Evolutionary conservation across 2,888 invertebrate species (phyloP).

Genomic region (Cylindroiulus punctatus): DNA sequence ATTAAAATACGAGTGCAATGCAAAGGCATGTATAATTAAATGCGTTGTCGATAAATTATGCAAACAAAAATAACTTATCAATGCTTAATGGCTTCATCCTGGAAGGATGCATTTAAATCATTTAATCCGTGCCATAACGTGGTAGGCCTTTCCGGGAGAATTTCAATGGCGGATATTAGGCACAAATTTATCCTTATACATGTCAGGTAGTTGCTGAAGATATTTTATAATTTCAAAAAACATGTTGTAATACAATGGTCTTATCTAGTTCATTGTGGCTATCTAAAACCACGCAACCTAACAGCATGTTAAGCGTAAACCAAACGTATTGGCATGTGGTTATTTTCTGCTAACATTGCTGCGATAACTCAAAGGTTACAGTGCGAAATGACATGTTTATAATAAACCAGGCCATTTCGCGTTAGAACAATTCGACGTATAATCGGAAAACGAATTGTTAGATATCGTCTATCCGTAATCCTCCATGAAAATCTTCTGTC

Average conservation of each 20-base stretch:
- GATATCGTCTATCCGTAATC: neutral
- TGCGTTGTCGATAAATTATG: slow-evolving; percentile 8
- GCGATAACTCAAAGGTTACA: neutral
- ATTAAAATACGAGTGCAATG: slow-evolving; percentile 19
- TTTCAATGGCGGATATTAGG: neutral
- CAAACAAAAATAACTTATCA: slow-evolving; percentile 34
- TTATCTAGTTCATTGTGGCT: neutral
- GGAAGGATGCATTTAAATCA: neutral
- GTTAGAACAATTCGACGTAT: neutral
- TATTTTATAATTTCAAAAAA: neutral
- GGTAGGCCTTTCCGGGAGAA: neutral
- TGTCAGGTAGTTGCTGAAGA: too few relatives aligned
- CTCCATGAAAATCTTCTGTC: neutral
- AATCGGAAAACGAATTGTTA: neutral
- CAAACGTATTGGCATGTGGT: too few relatives aligned
- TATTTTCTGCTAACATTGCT: neutral
- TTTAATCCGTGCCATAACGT: neutral
- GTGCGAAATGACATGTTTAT: neutral
- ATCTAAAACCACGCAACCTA: neutral
- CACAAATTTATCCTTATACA: neutral
- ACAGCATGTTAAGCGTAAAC: neutral
- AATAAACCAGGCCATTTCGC: neutral
- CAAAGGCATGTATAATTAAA: slow-evolving; percentile 28
- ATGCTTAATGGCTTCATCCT: slow-evolving; percentile 22
- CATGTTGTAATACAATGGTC: neutral